A percentile compares a stretch with the other conserved stretches of the same genome.
Conservation (phyloP, 2,888 invertebrate species). For the Agrilus biguttatus region DNA sequence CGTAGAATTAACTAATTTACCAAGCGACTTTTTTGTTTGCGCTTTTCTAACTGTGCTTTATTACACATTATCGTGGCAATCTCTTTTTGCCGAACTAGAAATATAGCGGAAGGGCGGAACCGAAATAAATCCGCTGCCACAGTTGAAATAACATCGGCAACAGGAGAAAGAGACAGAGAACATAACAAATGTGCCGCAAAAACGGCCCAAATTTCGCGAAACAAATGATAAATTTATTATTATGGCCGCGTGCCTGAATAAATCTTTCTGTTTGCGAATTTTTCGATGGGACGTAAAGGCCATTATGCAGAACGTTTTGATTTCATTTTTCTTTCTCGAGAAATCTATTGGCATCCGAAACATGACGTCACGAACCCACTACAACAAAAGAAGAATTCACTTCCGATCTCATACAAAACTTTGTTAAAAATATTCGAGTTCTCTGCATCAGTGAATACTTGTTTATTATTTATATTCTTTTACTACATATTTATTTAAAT, state of each 20-base stretch:
- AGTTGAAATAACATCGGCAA: slow-evolving; percentile 23
- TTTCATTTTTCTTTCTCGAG: too few species aligned
- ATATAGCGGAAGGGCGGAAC: slow-evolving; percentile 25
- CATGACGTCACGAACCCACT: too few species aligned
- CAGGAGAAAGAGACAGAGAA: slow-evolving; percentile 5
- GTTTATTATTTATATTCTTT: too few species aligned
- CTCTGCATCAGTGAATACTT: too few species aligned
- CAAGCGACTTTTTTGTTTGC: slow-evolving; percentile 1
- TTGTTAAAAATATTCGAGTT: too few species aligned
- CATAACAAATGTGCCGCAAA: slow-evolving; percentile 28
- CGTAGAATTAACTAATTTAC: too few species aligned
- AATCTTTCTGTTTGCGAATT: slow-evolving; percentile 21
- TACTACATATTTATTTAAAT: too few species aligned
- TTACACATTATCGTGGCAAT: slow-evolving; percentile 28
- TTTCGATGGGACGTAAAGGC: slow-evolving; percentile 7
- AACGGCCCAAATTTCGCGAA: slow-evolving; percentile 25
- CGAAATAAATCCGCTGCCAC: slow-evolving; percentile 22
- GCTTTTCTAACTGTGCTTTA: slow-evolving; percentile 19
- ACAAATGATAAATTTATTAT: slow-evolving; percentile 29
- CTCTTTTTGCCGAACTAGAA: slow-evolving; percentile 20
- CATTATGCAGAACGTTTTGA: not conserved
- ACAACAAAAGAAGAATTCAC: too few species aligned
- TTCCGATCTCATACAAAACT: too few species aligned
- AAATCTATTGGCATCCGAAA: too few species aligned
- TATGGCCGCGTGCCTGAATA: slow-evolving; percentile 20